Percentiles rank a stretch among this genome's conserved stretches.
Conservation (phyloP, 2,797 vertebrate species). For the Oryzias sinensis region DNA sequence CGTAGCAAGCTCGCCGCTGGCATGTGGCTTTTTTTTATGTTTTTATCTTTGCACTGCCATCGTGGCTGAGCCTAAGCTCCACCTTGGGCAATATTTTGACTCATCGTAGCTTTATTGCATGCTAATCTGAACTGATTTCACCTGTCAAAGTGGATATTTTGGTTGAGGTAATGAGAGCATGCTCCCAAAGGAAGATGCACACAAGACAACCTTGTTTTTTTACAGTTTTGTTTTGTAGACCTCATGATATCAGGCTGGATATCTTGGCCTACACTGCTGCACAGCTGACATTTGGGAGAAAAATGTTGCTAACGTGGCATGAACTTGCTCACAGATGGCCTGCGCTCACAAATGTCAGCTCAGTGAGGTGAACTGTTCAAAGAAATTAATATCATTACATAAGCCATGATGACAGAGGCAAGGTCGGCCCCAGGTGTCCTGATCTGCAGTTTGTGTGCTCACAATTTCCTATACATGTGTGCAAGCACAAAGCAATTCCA, state of each 20-base stretch:
- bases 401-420: conserved; percentile 51
- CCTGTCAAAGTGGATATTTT: conserved; percentile 12
- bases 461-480: conserved; percentile 10
- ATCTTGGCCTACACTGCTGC: conserved; percentile 12
- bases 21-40: conserved; percentile 13
- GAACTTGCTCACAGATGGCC: conserved; percentile 60
- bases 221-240: not conserved
- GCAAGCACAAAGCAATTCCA: conserved; percentile 19
- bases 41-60: conserved; percentile 20
- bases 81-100: conserved; percentile 45
- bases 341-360: conserved; percentile 61
- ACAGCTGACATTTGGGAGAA: conserved; percentile 57
- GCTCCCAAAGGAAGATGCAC: conserved; percentile 1
- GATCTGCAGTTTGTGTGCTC: conserved; percentile 12
- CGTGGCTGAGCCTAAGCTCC: conserved; percentile 19
- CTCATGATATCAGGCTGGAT: conserved; percentile 23
- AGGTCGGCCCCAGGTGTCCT: conserved; percentile 54
- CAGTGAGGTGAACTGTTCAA: conserved; percentile 49
- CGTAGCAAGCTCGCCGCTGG: conserved; percentile 26
- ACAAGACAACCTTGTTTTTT: not conserved
- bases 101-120: conserved; percentile 41
- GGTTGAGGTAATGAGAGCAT: conserved; percentile 18
- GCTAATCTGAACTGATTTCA: conserved; percentile 27
- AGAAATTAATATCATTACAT: conserved; percentile 53
- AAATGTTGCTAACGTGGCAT: conserved; percentile 48